Percentiles rank a stretch among this genome's conserved stretches.
Evolutionary conservation across 2,113 vertebrate genomes (phyloP).

Genomic region (Larimichthys polyactis): DNA sequence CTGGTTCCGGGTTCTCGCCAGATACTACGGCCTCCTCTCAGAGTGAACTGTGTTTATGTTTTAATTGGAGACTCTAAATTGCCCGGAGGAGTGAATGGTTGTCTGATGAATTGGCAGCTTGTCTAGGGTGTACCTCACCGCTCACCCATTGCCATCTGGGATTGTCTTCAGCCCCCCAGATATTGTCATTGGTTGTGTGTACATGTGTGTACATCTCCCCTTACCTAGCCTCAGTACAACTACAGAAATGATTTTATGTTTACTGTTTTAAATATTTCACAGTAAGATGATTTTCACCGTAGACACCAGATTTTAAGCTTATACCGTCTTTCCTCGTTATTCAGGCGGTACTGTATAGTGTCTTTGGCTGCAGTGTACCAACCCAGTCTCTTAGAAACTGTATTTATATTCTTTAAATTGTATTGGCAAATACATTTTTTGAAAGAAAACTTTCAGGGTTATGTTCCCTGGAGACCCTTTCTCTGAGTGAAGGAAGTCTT

Average conservation of each 20-base stretch:
- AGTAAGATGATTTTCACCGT: not conserved
- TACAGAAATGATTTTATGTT: not conserved
- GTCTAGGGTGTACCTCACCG: too few species aligned
- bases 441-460: too few species aligned
- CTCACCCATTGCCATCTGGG: too few species aligned
- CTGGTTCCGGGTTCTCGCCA: too few species aligned
- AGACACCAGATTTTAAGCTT: not conserved
- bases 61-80: too few species aligned
- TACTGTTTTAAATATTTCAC: constrained; percentile 3
- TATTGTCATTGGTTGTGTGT: not conserved
- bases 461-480: not conserved
- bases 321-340: not conserved
- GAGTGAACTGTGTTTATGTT: not conserved
- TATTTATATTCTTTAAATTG: not conserved
- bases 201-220: not conserved
- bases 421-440: not conserved
- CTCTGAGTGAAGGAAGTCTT: not conserved
- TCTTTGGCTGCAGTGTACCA: not conserved
- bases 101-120: too few species aligned
- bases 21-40: too few species aligned
- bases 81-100: too few species aligned
- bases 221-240: not conserved
- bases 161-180: too few species aligned
- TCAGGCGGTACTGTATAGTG: not conserved
- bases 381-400: not conserved